Percentiles rank a stretch among this genome's conserved stretches.
These are phyloP conservation scores for Allobates femoralis DNA, from an alignment of 2,797 vertebrate species.

Conservation along the genomic window DNA sequence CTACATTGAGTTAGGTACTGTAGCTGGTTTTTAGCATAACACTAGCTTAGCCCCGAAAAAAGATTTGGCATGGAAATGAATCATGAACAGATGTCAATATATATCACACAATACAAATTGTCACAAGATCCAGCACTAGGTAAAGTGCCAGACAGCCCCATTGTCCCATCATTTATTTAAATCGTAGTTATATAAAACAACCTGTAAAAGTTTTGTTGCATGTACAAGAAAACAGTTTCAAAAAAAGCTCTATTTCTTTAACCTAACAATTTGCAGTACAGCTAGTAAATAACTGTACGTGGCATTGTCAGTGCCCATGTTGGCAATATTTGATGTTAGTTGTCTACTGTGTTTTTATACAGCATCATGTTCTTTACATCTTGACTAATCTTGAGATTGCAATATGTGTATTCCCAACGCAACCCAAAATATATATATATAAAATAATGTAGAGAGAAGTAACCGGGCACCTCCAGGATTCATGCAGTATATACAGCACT, in stretches of 20 bases:
- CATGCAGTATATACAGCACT: too few species aligned
- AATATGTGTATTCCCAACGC: neutral
- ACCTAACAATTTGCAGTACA: neutral
- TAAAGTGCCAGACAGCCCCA: slow-evolving; percentile 84
- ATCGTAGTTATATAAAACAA: slow-evolving; percentile 71
- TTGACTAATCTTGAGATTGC: neutral
- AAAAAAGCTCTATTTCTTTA: slow-evolving; percentile 72
- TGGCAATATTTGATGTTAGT: neutral
- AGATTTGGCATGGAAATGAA: slow-evolving; percentile 38
- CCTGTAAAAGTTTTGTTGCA: slow-evolving; percentile 73
- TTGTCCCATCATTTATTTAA: slow-evolving; percentile 81
- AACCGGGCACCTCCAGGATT: too few species aligned
- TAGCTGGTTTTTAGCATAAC: slow-evolving; percentile 33
- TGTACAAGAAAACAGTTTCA: slow-evolving; percentile 76
- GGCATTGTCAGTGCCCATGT: neutral
- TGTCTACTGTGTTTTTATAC: neutral
- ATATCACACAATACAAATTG: slow-evolving; percentile 77
- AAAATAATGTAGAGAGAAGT: neutral
- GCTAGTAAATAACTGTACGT: neutral
- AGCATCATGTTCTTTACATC: neutral
- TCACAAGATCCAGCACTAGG: slow-evolving; percentile 80
- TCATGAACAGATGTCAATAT: slow-evolving; percentile 32
- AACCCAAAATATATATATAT: neutral
- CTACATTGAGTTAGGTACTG: slow-evolving; percentile 27
- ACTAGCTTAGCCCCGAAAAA: slow-evolving; percentile 19